phyloP scores from a whole-genome alignment of 2,888 invertebrate genomes.

The Lucinisca nassula region DNA sequence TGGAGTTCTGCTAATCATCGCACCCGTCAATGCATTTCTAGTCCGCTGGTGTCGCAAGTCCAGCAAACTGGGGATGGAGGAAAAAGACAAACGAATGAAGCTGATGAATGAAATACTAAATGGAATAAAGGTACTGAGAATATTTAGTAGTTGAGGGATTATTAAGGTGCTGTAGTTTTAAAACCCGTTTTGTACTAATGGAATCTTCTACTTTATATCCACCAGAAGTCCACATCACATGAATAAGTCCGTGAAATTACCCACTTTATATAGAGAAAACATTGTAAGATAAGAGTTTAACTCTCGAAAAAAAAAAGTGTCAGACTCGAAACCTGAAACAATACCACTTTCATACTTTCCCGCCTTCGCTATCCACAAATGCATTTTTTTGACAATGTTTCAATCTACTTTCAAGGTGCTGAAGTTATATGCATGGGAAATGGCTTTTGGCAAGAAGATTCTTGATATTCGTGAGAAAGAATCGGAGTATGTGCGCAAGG shows the following conservation, averaged over 20 bases:
- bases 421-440: conserved; percentile 98
- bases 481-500: conserved; percentile 90
- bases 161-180: no score
- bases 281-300: no score
- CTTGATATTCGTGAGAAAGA: conserved; percentile 95
- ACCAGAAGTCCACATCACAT: no score
- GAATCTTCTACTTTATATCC: no score
- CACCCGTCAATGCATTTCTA: conserved; percentile 89
- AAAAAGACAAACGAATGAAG: conserved; percentile 84
- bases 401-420: conserved; percentile 89
- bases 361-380: no score
- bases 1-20: conserved; percentile 95
- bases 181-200: no score
- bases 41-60: conserved; percentile 78
- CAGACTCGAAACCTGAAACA: no score
- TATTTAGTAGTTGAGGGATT: conserved; percentile 92
- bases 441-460: conserved; percentile 96
- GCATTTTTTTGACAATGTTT: no score
- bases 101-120: conserved; percentile 86
- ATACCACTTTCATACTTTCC: no score
- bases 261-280: no score
- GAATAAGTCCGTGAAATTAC: no score
- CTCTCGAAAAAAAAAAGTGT: no score
- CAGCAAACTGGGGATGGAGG: conserved; percentile 78
- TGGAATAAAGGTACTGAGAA: conserved; percentile 86